Percentiles rank a stretch among this genome's conserved stretches.
Evolutionary conservation across 2,888 invertebrate genomes (phyloP).

Genomic region (Sturmia bella): DNA sequence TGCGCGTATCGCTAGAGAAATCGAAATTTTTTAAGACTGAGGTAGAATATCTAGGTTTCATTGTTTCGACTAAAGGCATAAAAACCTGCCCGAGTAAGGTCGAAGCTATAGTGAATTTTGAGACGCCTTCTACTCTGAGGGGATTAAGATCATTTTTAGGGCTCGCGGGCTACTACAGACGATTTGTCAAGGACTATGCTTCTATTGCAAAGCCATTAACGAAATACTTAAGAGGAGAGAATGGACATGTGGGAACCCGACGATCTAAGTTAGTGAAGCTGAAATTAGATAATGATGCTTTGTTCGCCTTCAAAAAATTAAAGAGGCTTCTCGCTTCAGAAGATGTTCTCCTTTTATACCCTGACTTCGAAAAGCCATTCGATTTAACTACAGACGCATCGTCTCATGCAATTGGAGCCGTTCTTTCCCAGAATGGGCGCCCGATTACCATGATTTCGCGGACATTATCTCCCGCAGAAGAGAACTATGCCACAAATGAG

Average conservation of each 20-base stretch:
- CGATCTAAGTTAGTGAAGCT: neutral
- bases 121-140: neutral
- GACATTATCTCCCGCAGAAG: neutral
- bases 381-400: constrained; percentile 11
- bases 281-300: neutral
- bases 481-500: neutral
- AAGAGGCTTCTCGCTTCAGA: neutral
- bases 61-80: too few relatives aligned
- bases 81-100: neutral
- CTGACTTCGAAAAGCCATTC: constrained; percentile 1
- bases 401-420: constrained; percentile 2
- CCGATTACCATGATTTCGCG: neutral
- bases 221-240: neutral
- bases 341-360: constrained; percentile 10
- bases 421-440: constrained; percentile 2
- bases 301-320: constrained; percentile 6
- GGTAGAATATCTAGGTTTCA: too few relatives aligned
- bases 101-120: neutral
- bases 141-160: neutral
- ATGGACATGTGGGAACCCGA: neutral
- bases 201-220: neutral
- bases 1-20: neutral
- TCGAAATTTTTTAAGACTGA: too few relatives aligned
- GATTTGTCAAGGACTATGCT: too few relatives aligned
- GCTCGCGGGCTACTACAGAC: too few relatives aligned